phyloP scores from a whole-genome alignment of 2,113 vertebrate genomes.

The Antidorcas marsupialis region DNA sequence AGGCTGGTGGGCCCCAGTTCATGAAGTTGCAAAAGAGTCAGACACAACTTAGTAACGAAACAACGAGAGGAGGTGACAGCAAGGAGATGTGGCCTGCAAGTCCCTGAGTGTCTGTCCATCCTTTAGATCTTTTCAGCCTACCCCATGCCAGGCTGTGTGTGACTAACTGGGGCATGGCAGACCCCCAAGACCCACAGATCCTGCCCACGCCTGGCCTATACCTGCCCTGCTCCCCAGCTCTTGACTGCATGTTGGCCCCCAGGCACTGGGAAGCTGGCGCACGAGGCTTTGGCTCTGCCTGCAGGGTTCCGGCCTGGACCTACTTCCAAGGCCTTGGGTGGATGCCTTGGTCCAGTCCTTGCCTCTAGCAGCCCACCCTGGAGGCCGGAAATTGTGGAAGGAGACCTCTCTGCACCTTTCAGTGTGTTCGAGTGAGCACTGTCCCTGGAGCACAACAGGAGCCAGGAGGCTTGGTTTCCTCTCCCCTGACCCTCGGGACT shows the following conservation, averaged over 20 bases:
- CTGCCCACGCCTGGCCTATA: fast-evolving
- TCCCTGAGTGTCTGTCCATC: not conserved
- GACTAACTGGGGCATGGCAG: not conserved
- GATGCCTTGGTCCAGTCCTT: not conserved
- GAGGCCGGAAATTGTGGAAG: too few relatives aligned
- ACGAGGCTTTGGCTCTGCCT: not conserved
- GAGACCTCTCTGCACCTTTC: not conserved
- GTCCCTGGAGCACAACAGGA: not conserved
- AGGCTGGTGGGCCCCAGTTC: not conserved
- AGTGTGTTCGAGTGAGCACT: fast-evolving
- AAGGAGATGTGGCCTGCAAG: not conserved
- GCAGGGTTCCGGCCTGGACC: not conserved
- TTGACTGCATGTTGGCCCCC: not conserved
- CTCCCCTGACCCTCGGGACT: fast-evolving
- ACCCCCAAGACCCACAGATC: not conserved
- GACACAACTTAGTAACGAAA: not conserved
- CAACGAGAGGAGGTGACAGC: not conserved
- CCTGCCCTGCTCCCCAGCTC: not conserved
- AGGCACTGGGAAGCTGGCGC: not conserved
- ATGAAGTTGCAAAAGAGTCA: not conserved
- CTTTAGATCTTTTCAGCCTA: not conserved
- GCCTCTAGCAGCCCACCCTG: not conserved
- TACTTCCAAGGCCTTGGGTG: not conserved
- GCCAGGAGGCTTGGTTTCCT: not conserved
- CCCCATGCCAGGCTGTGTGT: not conserved